Conservation (phyloP, 2,113 vertebrate species). For the Nansenia antarctica region DNA sequence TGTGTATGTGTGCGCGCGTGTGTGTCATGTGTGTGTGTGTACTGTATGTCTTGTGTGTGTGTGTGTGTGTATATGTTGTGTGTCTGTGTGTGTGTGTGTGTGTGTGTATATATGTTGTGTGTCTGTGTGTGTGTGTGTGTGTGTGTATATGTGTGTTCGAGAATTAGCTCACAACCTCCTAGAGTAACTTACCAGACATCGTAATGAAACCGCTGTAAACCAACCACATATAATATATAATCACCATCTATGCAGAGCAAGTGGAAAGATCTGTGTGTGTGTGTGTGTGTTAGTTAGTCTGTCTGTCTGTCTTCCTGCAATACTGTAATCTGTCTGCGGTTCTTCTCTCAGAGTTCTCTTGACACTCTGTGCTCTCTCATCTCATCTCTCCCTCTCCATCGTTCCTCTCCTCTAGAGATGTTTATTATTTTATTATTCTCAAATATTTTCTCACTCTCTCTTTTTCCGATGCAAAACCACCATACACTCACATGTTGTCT, state of each 20-base stretch:
- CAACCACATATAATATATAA: constrained; percentile 22
- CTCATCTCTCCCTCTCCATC: background rate
- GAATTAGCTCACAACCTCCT: background rate
- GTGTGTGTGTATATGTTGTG: constrained; percentile 5
- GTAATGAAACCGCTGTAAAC: constrained; percentile 35
- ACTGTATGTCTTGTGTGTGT: too few species aligned
- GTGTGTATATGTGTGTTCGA: constrained; percentile 1
- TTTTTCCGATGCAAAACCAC: background rate
- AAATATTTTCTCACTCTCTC: background rate
- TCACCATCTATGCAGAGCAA: constrained; percentile 9
- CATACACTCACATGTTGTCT: background rate
- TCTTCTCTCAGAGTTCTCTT: constrained; percentile 16
- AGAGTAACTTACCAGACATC: background rate
- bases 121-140: background rate
- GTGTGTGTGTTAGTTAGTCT: background rate
- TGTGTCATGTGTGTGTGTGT: background rate
- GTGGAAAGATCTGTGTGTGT: constrained; percentile 33
- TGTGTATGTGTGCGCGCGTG: background rate
- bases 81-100: background rate
- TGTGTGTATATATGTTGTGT: background rate
- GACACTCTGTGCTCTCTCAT: background rate
- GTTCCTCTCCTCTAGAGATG: background rate
- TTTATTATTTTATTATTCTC: background rate
- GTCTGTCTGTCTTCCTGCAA: constrained; percentile 8
- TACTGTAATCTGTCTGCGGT: constrained; percentile 32